Conservation (phyloP, 2,888 invertebrate species). For the Ypsolopha scabrella region DNA sequence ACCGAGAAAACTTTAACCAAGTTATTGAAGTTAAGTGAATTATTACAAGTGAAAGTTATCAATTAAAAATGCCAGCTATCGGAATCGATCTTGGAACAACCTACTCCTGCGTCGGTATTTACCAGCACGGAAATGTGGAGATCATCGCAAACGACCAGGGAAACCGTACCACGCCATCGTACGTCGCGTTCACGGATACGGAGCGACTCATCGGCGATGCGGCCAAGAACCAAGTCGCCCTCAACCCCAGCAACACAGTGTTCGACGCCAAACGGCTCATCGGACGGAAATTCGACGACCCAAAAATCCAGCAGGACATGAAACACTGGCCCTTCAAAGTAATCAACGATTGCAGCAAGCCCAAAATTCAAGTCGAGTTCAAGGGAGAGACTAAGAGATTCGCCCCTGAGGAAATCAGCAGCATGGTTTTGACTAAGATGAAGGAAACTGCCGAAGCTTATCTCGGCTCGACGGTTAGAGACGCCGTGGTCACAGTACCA, state of each 20-base stretch:
- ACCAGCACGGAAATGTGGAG: too few relatives aligned
- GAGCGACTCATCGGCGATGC: conserved; percentile 61
- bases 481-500: conserved; percentile 73
- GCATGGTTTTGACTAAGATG: conserved; percentile 60
- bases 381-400: conserved; percentile 70
- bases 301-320: conserved; percentile 77
- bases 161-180: too few relatives aligned
- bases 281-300: conserved; percentile 78
- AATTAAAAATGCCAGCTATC: too few relatives aligned
- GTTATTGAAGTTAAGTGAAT: too few relatives aligned
- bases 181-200: too few relatives aligned
- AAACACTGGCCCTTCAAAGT: conserved; percentile 79
- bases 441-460: too few relatives aligned
- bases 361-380: conserved; percentile 72
- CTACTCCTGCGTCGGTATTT: too few relatives aligned
- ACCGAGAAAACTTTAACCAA: too few relatives aligned
- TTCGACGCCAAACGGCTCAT: conserved; percentile 82
- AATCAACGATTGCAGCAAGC: conserved; percentile 49
- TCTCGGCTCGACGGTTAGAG: conserved; percentile 68
- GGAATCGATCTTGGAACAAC: too few relatives aligned
- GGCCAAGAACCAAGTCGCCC: conserved; percentile 75
- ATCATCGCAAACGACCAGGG: too few relatives aligned
- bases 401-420: conserved; percentile 74
- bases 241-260: conserved; percentile 76
- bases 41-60: too few relatives aligned